Conservation (phyloP, 2,888 invertebrate species). For the Trachelus tabidus region DNA sequence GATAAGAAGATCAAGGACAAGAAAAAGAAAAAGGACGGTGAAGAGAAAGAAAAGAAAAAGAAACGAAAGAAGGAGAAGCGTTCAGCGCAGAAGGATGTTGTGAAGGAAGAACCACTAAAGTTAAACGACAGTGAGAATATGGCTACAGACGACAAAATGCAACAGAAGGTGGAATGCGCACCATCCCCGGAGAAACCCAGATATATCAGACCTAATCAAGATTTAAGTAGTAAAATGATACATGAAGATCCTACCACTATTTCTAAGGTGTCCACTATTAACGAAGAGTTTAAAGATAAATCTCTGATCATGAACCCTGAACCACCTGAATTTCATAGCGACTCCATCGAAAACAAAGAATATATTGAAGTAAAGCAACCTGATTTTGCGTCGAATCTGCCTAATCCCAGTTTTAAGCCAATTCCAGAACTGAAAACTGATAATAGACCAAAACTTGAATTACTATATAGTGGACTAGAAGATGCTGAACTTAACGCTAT, state of each 20-base stretch:
- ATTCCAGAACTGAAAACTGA: constrained; percentile 54
- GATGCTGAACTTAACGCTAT: constrained; percentile 55
- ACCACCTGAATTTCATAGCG: constrained; percentile 51
- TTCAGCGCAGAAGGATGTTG: constrained; percentile 53
- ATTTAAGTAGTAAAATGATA: background rate
- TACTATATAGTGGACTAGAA: constrained; percentile 60
- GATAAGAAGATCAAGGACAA: constrained; percentile 64
- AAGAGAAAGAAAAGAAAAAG: constrained; percentile 71
- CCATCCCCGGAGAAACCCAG: background rate
- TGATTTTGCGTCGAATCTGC: constrained; percentile 57
- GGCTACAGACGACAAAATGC: constrained; percentile 1
- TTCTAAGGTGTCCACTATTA: constrained; percentile 28
- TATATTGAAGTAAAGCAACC: background rate
- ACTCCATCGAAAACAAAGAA: constrained; percentile 9
- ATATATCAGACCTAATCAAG: constrained; percentile 5
- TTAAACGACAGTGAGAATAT: constrained; percentile 18
- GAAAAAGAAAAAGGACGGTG: constrained; percentile 69
- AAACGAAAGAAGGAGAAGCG: constrained; percentile 61
- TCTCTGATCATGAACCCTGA: constrained; percentile 59
- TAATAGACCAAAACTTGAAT: constrained; percentile 54
- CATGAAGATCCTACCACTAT: constrained; percentile 18
- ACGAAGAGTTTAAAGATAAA: constrained; percentile 56
- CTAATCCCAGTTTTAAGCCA: constrained; percentile 61
- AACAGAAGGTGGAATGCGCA: background rate
- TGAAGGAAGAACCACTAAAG: constrained; percentile 30